These are phyloP conservation scores for Elaeidobius kamerunicus DNA, from an alignment of 2,888 invertebrate genomes.

Conservation along the genomic window DNA sequence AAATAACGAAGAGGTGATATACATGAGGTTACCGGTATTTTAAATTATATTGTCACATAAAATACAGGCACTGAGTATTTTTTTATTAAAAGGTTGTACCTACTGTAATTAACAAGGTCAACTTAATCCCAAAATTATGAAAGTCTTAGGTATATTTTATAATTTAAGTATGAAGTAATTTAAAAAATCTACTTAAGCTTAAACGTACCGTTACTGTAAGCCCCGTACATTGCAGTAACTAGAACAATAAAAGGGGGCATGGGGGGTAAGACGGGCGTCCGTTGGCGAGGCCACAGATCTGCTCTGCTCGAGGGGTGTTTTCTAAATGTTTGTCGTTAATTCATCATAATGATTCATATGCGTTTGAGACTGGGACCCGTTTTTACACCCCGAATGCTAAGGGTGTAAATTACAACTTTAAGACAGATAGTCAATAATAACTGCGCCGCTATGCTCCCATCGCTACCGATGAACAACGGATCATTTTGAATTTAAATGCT, in stretches of 20 bases:
- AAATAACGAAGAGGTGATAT: conserved; percentile 8
- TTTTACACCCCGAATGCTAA: conserved; percentile 51
- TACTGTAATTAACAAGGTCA: too few species aligned
- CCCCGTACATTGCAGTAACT: background rate
- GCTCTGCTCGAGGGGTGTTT: conserved; percentile 46
- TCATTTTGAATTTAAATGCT: conserved; percentile 8
- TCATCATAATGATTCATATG: conserved; percentile 54
- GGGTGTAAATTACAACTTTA: conserved; percentile 53
- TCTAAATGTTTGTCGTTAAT: conserved; percentile 53
- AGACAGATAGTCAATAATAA: conserved; percentile 52
- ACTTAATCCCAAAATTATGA: too few species aligned
- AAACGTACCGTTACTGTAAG: too few species aligned
- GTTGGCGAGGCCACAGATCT: conserved; percentile 23
- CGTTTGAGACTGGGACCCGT: conserved; percentile 51
- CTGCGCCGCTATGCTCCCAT: conserved; percentile 41
- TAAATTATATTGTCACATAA: too few species aligned
- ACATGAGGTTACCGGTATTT: too few species aligned
- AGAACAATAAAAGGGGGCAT: conserved; percentile 20
- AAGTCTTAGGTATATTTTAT: too few species aligned
- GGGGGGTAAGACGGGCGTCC: conserved; percentile 16
- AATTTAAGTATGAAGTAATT: too few species aligned
- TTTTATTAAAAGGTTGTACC: too few species aligned
- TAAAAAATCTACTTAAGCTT: too few species aligned
- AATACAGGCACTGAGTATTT: too few species aligned
- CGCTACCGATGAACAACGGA: conserved; percentile 10